Percentiles rank a stretch among this genome's conserved stretches.
These are phyloP conservation scores for Drosophila bunnanda DNA, from an alignment of 2,888 invertebrate genomes.

Conservation along the genomic window DNA sequence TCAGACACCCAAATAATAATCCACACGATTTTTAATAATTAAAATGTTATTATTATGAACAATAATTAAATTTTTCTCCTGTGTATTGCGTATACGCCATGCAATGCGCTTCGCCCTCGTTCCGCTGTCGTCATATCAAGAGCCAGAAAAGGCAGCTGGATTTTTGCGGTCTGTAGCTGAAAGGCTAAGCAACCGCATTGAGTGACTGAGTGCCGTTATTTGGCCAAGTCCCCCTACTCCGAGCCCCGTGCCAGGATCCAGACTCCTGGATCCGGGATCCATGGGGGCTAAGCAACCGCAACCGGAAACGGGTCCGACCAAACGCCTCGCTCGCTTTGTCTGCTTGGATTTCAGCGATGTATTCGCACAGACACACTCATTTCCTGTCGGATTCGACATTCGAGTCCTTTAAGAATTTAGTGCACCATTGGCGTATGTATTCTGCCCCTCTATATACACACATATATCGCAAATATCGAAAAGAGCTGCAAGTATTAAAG, in stretches of 20 bases:
- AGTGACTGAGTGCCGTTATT: slow-evolving; percentile 53
- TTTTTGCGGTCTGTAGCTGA: slow-evolving; percentile 62
- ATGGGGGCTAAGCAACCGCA: slow-evolving; percentile 42
- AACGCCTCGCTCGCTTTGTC: slow-evolving; percentile 46
- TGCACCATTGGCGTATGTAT: slow-evolving; percentile 16
- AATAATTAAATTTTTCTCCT: neutral
- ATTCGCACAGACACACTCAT: slow-evolving; percentile 9
- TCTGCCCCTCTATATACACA: neutral
- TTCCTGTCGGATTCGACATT: slow-evolving; percentile 29
- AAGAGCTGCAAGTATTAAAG: slow-evolving; percentile 10
- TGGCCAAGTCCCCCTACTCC: slow-evolving; percentile 21
- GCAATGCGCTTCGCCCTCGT: slow-evolving; percentile 41
- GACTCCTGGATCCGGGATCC: slow-evolving; percentile 21
- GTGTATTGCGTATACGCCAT: slow-evolving; percentile 38
- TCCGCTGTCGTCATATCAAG: slow-evolving; percentile 60
- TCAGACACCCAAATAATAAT: neutral
- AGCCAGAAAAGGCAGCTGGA: slow-evolving; percentile 64
- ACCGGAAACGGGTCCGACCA: slow-evolving; percentile 43
- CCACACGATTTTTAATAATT: neutral
- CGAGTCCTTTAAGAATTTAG: slow-evolving; percentile 41
- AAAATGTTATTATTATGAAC: neutral
- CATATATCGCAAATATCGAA: slow-evolving; percentile 16
- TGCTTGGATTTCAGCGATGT: slow-evolving; percentile 31
- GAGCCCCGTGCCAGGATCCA: neutral
- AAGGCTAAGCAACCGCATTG: slow-evolving; percentile 58